These are phyloP conservation scores for Oncorhynchus kisutch DNA, from an alignment of 2,113 vertebrate species.

Conservation along the genomic window DNA sequence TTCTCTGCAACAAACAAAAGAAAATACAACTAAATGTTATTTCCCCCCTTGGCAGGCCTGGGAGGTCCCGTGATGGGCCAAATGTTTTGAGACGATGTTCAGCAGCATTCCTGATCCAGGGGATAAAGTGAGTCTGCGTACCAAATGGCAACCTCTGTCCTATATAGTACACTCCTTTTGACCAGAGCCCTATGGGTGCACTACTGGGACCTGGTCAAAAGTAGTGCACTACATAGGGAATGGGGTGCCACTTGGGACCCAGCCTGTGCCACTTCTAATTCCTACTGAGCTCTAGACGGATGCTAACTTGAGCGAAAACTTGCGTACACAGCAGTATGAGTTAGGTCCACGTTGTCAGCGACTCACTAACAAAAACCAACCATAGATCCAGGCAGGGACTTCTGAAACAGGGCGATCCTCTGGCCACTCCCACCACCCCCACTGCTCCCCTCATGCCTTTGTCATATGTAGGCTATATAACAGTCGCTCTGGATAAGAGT, in stretches of 20 bases:
- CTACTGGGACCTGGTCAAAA: no score
- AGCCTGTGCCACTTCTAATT: constrained; percentile 28
- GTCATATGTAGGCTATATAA: not conserved
- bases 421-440: constrained; percentile 19
- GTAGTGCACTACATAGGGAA: no score
- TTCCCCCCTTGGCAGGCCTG: constrained; percentile 7
- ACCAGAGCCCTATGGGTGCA: no score
- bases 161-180: no score
- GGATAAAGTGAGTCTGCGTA: no score
- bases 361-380: constrained; percentile 24
- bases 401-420: constrained; percentile 33
- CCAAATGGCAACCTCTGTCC: no score
- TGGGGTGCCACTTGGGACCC: no score
- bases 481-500: not conserved
- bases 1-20: not conserved
- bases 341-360: constrained; percentile 53
- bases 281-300: constrained; percentile 41
- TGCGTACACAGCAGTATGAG: constrained; percentile 45
- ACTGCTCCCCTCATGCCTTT: constrained; percentile 34
- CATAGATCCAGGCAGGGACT: constrained; percentile 10
- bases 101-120: constrained; percentile 11
- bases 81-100: constrained; percentile 40
- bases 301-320: constrained; percentile 55
- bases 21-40: constrained; percentile 1
- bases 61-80: constrained; percentile 7